Evolutionary conservation across 2,797 vertebrate species (phyloP).

Genomic region (Argyrosomus regius): DNA sequence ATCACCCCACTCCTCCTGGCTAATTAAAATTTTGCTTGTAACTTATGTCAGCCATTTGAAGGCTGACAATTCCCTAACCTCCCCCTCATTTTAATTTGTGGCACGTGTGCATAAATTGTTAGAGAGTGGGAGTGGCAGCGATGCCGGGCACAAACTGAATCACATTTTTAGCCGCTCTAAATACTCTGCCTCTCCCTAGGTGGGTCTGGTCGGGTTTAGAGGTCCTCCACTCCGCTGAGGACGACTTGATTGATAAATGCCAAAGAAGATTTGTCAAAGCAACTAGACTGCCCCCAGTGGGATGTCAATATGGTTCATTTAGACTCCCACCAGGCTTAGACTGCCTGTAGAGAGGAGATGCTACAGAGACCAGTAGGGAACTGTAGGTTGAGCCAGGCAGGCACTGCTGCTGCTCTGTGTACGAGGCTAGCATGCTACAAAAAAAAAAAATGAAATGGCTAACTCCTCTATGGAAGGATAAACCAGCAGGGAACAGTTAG

Average conservation of each 20-base stretch:
- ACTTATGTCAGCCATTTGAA: slow-evolving; percentile 95
- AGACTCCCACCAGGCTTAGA: slow-evolving; percentile 90
- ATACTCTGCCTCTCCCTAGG: slow-evolving; percentile 78
- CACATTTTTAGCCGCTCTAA: slow-evolving; percentile 57
- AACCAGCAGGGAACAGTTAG: slow-evolving; percentile 54
- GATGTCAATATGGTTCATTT: slow-evolving; percentile 95
- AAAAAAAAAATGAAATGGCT: slow-evolving; percentile 54
- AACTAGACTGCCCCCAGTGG: slow-evolving; percentile 92
- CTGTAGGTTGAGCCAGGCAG: slow-evolving; percentile 28
- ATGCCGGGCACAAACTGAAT: slow-evolving; percentile 77
- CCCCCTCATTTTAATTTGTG: slow-evolving; percentile 84
- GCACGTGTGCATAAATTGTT: slow-evolving; percentile 83
- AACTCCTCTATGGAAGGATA: slow-evolving; percentile 55
- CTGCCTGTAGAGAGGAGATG: slow-evolving; percentile 66
- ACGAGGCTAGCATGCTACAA: slow-evolving; percentile 12
- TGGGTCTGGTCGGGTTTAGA: slow-evolving; percentile 84
- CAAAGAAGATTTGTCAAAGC: slow-evolving; percentile 95
- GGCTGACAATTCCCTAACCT: slow-evolving; percentile 84
- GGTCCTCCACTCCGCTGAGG: slow-evolving; percentile 84
- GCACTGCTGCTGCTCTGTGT: slow-evolving; percentile 34
- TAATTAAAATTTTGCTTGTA: slow-evolving; percentile 99
- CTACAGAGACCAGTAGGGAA: slow-evolving; percentile 62
- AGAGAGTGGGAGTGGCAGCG: slow-evolving; percentile 64
- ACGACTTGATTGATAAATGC: slow-evolving; percentile 96
- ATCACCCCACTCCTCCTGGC: slow-evolving; percentile 92